These are phyloP conservation scores for Vanessa tameamea DNA, from an alignment of 1,140 invertebrate species.

Conservation along the genomic window DNA sequence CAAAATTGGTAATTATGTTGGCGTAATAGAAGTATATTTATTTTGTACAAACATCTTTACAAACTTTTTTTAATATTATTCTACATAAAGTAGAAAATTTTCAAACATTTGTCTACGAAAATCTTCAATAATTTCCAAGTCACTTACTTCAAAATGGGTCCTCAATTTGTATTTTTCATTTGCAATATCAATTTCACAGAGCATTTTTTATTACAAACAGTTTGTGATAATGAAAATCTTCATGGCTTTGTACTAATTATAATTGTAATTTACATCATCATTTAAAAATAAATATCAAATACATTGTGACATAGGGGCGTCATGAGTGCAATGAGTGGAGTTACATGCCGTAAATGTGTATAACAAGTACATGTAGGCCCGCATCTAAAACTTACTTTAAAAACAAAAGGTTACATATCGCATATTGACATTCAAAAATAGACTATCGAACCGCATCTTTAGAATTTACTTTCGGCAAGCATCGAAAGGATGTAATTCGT, in stretches of 20 bases:
- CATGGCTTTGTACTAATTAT: not conserved
- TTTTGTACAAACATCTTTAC: too few species aligned
- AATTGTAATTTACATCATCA: slow-evolving; percentile 4
- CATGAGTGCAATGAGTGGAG: slow-evolving; percentile 6
- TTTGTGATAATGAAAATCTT: not conserved
- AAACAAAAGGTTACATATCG: slow-evolving; percentile 21
- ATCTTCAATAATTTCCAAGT: too few species aligned
- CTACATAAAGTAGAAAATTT: too few species aligned
- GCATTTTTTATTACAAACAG: not conserved
- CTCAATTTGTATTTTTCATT: too few species aligned
- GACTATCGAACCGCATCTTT: not conserved
- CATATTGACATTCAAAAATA: not conserved
- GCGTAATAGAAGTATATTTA: too few species aligned
- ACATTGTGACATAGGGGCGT: slow-evolving; percentile 24
- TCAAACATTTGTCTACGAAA: too few species aligned
- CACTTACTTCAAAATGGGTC: too few species aligned
- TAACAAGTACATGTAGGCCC: not conserved
- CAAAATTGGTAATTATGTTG: too few species aligned
- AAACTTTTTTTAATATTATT: too few species aligned
- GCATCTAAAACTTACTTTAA: slow-evolving; percentile 12
- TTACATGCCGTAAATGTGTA: slow-evolving; percentile 3
- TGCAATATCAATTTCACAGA: too few species aligned
- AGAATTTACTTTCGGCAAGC: slow-evolving; percentile 13
- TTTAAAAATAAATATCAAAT: slow-evolving; percentile 15
- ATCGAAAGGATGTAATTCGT: not conserved